A percentile compares a stretch with the other conserved stretches of the same genome.
phyloP scores from a whole-genome alignment of 1,140 invertebrate genomes.

The Drosophila athabasca region DNA sequence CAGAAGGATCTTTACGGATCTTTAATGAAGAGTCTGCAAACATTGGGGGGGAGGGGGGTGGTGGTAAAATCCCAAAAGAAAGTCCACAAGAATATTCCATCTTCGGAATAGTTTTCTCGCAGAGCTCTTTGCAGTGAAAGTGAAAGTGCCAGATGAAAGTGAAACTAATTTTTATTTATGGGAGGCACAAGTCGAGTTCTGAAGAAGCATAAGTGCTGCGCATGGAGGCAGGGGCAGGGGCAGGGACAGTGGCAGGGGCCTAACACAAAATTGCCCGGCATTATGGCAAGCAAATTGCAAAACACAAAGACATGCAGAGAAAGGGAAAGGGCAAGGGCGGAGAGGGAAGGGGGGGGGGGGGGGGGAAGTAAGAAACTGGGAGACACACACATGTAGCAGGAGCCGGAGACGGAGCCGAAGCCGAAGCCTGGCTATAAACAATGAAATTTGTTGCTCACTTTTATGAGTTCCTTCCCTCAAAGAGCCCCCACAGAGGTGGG shows the following conservation, averaged over 20 bases:
- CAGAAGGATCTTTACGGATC: too few relatives aligned
- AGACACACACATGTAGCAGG: background rate
- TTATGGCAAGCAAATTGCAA: conserved; percentile 54
- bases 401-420: conserved; percentile 2
- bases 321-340: too few relatives aligned
- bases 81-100: too few relatives aligned
- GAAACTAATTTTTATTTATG: conserved; percentile 68
- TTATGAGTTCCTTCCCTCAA: conserved; percentile 75
- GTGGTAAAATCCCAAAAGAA: too few relatives aligned
- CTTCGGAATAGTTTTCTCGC: conserved; percentile 7
- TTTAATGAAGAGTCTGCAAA: too few relatives aligned
- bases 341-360: too few relatives aligned
- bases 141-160: conserved; percentile 43
- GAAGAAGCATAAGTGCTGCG: conserved; percentile 18
- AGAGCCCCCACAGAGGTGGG: background rate
- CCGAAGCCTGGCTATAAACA: conserved; percentile 59
- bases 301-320: conserved; percentile 8
- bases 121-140: conserved; percentile 13
- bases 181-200: conserved; percentile 2
- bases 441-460: conserved; percentile 82
- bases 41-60: too few relatives aligned
- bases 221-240: background rate
- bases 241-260: conserved; percentile 8
- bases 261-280: conserved; percentile 51
- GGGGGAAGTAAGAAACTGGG: background rate